phyloP scores from a whole-genome alignment of 2,888 invertebrate species.

The Clusia tigrina region DNA sequence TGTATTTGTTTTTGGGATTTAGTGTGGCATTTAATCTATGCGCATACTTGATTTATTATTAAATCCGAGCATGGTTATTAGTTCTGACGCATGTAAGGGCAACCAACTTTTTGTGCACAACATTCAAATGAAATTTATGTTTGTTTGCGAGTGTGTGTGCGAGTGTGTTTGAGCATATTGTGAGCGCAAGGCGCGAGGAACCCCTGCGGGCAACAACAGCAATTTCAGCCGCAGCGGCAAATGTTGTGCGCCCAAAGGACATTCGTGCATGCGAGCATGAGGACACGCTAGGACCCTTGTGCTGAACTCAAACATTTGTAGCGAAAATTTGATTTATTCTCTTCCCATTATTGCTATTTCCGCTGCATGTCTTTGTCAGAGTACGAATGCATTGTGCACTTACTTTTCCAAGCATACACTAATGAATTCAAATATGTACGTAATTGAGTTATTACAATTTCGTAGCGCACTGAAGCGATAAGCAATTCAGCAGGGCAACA shows the following conservation, averaged over 20 bases:
- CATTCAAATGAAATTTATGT: background rate
- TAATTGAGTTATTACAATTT: conserved; percentile 62
- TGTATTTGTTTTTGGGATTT: conserved; percentile 44
- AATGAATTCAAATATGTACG: conserved; percentile 61
- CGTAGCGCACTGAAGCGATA: conserved; percentile 26
- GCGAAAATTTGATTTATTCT: conserved; percentile 33
- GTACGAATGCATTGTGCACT: background rate
- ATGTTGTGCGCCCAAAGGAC: no score
- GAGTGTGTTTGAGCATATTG: background rate
- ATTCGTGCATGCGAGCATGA: background rate
- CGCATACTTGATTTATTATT: conserved; percentile 51
- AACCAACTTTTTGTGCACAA: no score
- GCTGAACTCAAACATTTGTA: conserved; percentile 33
- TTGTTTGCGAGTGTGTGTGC: background rate
- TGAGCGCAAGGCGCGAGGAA: background rate
- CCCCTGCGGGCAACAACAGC: background rate
- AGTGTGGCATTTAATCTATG: conserved; percentile 23
- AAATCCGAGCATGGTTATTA: conserved; percentile 55
- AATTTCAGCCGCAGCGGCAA: no score
- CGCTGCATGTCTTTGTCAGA: conserved; percentile 12
- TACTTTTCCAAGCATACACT: no score
- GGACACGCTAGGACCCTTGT: conserved; percentile 32
- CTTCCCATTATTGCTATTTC: conserved; percentile 17
- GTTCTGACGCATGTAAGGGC: background rate
- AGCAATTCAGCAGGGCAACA: no score